These are phyloP conservation scores for Drosophila parabipectinata DNA, from an alignment of 1,140 invertebrate genomes.

Conservation along the genomic window DNA sequence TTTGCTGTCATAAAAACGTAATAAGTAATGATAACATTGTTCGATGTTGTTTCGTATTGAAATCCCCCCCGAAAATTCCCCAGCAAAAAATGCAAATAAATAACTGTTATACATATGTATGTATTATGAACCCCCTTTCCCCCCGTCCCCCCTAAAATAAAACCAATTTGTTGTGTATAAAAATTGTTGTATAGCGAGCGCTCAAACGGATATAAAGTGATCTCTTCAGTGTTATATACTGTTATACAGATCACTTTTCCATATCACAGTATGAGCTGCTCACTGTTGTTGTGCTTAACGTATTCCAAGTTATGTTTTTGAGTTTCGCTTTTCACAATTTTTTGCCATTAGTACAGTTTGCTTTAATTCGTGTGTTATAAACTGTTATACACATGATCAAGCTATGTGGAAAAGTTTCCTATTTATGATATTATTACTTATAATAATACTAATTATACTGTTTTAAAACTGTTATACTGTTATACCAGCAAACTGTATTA, in stretches of 20 bases:
- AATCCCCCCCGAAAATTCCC: conserved; percentile 15
- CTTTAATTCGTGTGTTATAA: not conserved
- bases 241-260: conserved; percentile 16
- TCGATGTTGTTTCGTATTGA: conserved; percentile 65
- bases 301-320: conserved; percentile 69
- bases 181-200: conserved; percentile 37
- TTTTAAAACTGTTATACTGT: not conserved
- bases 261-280: conserved; percentile 48
- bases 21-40: conserved; percentile 64
- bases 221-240: conserved; percentile 7
- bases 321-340: conserved; percentile 37
- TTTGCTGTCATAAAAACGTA: conserved; percentile 68
- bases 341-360: conserved; percentile 38
- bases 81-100: conserved; percentile 28
- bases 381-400: not conserved
- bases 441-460: not conserved
- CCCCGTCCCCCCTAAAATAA: conserved; percentile 1
- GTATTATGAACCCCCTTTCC: conserved; percentile 2
- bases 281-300: conserved; percentile 75
- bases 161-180: conserved; percentile 51
- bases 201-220: conserved; percentile 21
- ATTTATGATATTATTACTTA: not conserved
- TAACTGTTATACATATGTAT: conserved; percentile 34
- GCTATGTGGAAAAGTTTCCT: not conserved
- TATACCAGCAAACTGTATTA: conserved; percentile 21